These are phyloP conservation scores for Acanthis flammea DNA, from an alignment of 2,797 vertebrate genomes.

Conservation along the genomic window DNA sequence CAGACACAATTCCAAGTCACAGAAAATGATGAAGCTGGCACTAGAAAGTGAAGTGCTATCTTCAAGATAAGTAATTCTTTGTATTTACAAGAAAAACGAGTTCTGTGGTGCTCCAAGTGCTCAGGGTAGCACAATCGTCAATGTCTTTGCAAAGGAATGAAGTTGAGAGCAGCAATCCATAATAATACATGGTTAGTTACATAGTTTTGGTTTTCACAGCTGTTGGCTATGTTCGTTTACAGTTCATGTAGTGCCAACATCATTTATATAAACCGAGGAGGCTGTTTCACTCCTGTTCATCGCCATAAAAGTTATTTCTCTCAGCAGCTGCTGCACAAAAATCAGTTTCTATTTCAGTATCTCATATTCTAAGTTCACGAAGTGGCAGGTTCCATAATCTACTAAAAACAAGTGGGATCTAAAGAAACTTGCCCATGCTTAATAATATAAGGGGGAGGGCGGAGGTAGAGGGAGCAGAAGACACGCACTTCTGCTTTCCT, in stretches of 20 bases:
- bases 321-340: conserved; percentile 2
- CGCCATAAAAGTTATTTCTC: conserved; percentile 4
- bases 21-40: not conserved
- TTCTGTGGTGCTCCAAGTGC: not conserved
- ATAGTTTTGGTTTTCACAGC: conserved; percentile 10
- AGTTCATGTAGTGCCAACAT: conserved; percentile 12
- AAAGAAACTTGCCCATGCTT: not conserved
- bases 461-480: not conserved
- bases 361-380: not conserved
- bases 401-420: not conserved
- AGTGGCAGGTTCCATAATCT: not conserved
- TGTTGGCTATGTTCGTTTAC: conserved; percentile 24
- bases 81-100: not conserved
- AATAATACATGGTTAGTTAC: not conserved
- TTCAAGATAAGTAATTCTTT: conserved; percentile 4
- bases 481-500: conserved; percentile 39
- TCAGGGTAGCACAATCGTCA: not conserved
- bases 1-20: not conserved
- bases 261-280: conserved; percentile 36
- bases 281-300: not conserved
- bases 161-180: not conserved
- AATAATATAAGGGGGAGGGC: not conserved
- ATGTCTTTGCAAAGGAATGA: not conserved
- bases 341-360: not conserved
- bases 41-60: not conserved